These are phyloP conservation scores for Eutrigla gurnardus DNA, from an alignment of 2,797 vertebrate genomes.

Conservation along the genomic window DNA sequence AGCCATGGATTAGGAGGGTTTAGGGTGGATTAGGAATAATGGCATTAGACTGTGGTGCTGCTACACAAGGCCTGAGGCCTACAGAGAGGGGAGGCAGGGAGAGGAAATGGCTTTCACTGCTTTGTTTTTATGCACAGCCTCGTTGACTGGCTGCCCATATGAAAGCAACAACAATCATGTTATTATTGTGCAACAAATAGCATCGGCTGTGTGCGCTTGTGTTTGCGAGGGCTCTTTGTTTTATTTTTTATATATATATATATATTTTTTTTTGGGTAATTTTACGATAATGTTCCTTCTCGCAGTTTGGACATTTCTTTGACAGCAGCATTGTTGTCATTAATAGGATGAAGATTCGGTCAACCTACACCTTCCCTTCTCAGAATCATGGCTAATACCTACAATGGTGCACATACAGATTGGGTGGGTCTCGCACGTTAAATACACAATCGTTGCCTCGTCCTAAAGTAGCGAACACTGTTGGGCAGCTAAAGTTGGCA, in stretches of 20 bases:
- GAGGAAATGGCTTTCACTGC: conserved; percentile 64
- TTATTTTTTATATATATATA: conserved; percentile 5
- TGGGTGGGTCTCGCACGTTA: no score
- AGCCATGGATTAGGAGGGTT: conserved; percentile 84
- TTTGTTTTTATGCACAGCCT: conserved; percentile 72
- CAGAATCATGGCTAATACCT: neutral
- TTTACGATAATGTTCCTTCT: conserved; percentile 30
- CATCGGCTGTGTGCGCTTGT: conserved; percentile 15
- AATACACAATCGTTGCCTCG: no score
- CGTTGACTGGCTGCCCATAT: conserved; percentile 42
- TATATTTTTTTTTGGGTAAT: conserved; percentile 21
- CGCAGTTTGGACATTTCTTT: conserved; percentile 12
- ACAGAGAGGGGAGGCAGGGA: conserved; percentile 67
- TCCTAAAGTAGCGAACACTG: no score
- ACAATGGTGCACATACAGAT: neutral
- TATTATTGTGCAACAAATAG: conserved; percentile 48
- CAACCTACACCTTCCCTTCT: no score
- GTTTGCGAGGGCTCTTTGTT: conserved; percentile 23
- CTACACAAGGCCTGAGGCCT: conserved; percentile 74
- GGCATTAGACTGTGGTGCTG: conserved; percentile 81
- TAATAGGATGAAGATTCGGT: neutral
- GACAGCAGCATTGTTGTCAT: conserved; percentile 12
- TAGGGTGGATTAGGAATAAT: conserved; percentile 84
- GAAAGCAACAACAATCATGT: conserved; percentile 55
- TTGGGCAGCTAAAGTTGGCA: no score